phyloP scores from a whole-genome alignment of 2,113 vertebrate genomes.

The Sula dactylatra region DNA sequence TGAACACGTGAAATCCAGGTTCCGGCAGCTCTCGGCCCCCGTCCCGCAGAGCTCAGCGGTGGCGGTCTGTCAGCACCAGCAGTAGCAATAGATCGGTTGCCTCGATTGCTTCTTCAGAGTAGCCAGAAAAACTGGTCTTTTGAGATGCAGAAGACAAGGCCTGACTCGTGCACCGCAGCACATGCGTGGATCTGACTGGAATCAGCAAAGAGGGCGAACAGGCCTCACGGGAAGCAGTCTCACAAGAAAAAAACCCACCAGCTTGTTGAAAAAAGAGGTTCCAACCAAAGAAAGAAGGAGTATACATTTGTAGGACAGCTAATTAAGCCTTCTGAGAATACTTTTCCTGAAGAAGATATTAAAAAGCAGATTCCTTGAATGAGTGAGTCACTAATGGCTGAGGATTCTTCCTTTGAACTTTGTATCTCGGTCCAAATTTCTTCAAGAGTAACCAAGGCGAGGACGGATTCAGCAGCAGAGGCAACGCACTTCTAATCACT shows the following conservation, averaged over 20 bases:
- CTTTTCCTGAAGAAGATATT: background rate
- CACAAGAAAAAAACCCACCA: background rate
- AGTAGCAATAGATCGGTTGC: background rate
- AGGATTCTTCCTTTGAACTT: background rate
- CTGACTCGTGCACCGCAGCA: background rate
- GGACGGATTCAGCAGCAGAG: background rate
- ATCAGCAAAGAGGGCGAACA: background rate
- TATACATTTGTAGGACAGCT: background rate
- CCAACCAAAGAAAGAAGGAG: background rate
- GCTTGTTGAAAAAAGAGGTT: background rate
- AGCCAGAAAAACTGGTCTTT: background rate
- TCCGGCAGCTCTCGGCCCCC: background rate
- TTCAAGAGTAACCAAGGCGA: background rate
- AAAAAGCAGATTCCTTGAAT: background rate
- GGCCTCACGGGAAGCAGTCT: background rate
- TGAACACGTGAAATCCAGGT: rapidly evolving
- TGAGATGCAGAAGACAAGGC: background rate
- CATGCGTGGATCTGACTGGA: background rate
- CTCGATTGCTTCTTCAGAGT: background rate
- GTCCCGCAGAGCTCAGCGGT: background rate
- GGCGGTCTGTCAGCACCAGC: background rate
- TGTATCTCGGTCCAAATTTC: background rate
- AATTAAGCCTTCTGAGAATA: background rate
- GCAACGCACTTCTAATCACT: rapidly evolving
- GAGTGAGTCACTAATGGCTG: background rate